Percentiles rank a stretch among this genome's conserved stretches.
Evolutionary conservation across 2,888 invertebrate species (phyloP).

Genomic region (Lycophotia porphyrea): DNA sequence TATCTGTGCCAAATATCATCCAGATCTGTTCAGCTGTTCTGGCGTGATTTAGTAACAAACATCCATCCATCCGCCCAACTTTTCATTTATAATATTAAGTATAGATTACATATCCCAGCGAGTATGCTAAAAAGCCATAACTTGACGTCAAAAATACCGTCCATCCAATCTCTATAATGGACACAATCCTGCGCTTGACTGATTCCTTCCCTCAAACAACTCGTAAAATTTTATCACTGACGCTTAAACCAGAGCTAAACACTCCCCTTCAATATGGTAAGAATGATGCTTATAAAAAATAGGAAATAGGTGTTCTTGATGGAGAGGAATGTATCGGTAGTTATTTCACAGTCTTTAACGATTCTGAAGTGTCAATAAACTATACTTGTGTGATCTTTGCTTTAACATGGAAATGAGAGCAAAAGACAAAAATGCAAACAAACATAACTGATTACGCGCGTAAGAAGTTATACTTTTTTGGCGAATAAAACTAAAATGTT

Average conservation of each 20-base stretch:
- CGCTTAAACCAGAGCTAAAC: conserved; percentile 68
- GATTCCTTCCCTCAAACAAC: conserved; percentile 73
- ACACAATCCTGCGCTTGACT: conserved; percentile 71
- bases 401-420: not conserved
- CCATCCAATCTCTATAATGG: conserved; percentile 68
- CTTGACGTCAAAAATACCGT: conserved; percentile 44
- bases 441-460: too few species aligned
- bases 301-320: conserved; percentile 8
- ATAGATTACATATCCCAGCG: not conserved
- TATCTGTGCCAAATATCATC: too few species aligned
- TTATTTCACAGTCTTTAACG: not conserved
- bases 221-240: conserved; percentile 84
- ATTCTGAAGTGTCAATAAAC: not conserved
- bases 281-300: conserved; percentile 50
- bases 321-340: not conserved
- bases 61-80: too few species aligned
- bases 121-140: conserved; percentile 26
- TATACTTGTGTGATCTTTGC: too few species aligned
- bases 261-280: conserved; percentile 68
- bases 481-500: too few species aligned
- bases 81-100: too few species aligned
- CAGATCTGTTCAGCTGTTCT: too few species aligned
- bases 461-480: too few species aligned
- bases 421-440: not conserved
- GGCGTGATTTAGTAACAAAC: too few species aligned